Evolutionary conservation across 2,888 invertebrate genomes (phyloP), one percentile per base, ranked within the genome.

Genomic region (Melangyna quadrimaculata): DNA sequence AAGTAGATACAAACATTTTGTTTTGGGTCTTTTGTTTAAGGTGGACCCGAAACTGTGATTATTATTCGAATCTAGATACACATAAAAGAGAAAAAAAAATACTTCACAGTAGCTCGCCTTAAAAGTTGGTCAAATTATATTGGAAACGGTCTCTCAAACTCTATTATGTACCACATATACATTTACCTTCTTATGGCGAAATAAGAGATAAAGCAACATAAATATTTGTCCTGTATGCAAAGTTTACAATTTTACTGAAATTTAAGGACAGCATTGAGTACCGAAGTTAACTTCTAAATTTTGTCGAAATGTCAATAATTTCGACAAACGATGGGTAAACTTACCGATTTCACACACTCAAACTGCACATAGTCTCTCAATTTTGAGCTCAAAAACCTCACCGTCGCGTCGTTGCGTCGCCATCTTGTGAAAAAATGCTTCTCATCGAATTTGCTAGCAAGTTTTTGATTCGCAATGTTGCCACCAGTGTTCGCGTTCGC

Each of bases 401-500:
- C 35, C 4, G n/a, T n/a, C n/a, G n/a, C n/a, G n/a, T n/a, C n/a
- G n/a, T n/a, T n/a, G 17, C n/a, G 22, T n/a, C 59, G 22, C 40
- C 61, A 61, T 27, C 17, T 61, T 61, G 40, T 17, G 40, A 29
- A 53, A 29, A 55, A 55, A 29, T n/a, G 0, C 9, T 40, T 61
- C 61, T 37, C 24, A 43, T 17, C 12, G 24, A 27, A 14, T 7
- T 10, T 51, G 29, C 45, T n/a, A 19, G 10, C 7, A 12, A 19
- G 1, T 29, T 45, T 65, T 65, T 65, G 29, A 0, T 65, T 65
- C 45, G 63, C 14, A 40, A 65, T 45, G 45, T 65, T 65, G 67
- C 51, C 67, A 67, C 32, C 67, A 67, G 67, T 67, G 67, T 51
- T 67, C 27, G 51, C 48, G 48, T 51, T 67, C 48, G 51, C n/a